These are phyloP conservation scores for Numenius arquata DNA, from an alignment of 2,113 vertebrate species.

Conservation along the genomic window DNA sequence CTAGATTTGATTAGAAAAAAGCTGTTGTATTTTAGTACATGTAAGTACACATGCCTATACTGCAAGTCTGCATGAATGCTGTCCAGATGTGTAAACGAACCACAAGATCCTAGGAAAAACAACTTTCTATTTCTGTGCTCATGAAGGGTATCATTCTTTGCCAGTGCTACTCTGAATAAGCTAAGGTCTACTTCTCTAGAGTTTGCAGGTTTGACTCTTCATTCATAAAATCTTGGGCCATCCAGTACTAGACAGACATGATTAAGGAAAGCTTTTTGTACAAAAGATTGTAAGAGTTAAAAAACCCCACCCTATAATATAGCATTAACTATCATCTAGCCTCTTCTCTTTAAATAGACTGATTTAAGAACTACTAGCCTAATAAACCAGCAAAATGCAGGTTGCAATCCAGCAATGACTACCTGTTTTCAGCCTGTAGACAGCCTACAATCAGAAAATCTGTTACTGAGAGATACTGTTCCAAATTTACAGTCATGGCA, in stretches of 20 bases:
- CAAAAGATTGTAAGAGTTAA: neutral
- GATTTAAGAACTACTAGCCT: neutral
- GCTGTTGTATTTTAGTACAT: neutral
- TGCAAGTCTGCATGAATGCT: neutral
- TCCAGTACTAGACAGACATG: neutral
- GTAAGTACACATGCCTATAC: neutral
- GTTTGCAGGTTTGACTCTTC: neutral
- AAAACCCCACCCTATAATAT: neutral
- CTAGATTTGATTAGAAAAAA: neutral
- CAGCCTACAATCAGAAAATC: neutral
- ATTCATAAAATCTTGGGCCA: neutral
- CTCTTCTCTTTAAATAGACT: neutral
- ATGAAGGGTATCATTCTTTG: neutral
- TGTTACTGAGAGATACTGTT: neutral
- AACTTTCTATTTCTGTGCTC: neutral
- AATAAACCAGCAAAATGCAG: neutral
- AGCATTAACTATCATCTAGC: neutral
- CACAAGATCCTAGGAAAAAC: neutral
- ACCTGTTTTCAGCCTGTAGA: neutral
- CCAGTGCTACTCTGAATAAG: neutral
- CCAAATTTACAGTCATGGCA: neutral
- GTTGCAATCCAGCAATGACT: neutral
- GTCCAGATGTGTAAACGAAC: neutral
- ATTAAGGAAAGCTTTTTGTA: neutral
- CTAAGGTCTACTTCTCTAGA: neutral